phyloP scores from a whole-genome alignment of 2,888 invertebrate species.

The Drosophila testacea region DNA sequence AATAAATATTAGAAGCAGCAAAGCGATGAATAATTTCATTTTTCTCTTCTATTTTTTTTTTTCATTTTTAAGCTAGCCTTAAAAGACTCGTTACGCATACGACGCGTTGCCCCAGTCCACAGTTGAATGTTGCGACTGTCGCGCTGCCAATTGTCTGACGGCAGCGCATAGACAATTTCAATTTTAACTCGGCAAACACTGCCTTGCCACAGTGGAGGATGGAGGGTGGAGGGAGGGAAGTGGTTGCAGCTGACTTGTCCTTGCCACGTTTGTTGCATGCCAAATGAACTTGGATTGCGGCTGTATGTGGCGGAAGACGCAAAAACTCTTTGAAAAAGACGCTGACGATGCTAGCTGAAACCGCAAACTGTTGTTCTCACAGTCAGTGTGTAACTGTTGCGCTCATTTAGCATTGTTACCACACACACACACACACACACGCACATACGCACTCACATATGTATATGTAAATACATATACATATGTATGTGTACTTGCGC shows the following conservation, averaged over 20 bases:
- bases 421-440: constrained; percentile 6
- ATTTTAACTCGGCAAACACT: constrained; percentile 57
- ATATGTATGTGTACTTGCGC: constrained; percentile 10
- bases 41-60: background rate
- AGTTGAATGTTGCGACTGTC: constrained; percentile 7
- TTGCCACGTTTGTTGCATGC: constrained; percentile 76
- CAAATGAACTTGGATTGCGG: constrained; percentile 64
- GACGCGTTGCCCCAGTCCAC: constrained; percentile 15
- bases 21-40: constrained; percentile 53
- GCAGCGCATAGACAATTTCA: constrained; percentile 60
- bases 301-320: constrained; percentile 24
- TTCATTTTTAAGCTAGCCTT: constrained; percentile 1
- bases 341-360: constrained; percentile 11
- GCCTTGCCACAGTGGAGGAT: background rate
- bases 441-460: background rate
- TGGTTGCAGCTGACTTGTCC: constrained; percentile 58
- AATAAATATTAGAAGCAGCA: constrained; percentile 67
- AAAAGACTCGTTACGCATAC: constrained; percentile 39
- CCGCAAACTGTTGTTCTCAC: constrained; percentile 56
- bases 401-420: constrained; percentile 45
- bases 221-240: constrained; percentile 6
- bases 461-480: background rate
- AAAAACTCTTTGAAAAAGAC: constrained; percentile 41
- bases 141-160: constrained; percentile 50
- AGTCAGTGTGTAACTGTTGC: constrained; percentile 53